Evolutionary conservation across 2,797 vertebrate genomes (phyloP).

Genomic region (Todus mexicanus): DNA sequence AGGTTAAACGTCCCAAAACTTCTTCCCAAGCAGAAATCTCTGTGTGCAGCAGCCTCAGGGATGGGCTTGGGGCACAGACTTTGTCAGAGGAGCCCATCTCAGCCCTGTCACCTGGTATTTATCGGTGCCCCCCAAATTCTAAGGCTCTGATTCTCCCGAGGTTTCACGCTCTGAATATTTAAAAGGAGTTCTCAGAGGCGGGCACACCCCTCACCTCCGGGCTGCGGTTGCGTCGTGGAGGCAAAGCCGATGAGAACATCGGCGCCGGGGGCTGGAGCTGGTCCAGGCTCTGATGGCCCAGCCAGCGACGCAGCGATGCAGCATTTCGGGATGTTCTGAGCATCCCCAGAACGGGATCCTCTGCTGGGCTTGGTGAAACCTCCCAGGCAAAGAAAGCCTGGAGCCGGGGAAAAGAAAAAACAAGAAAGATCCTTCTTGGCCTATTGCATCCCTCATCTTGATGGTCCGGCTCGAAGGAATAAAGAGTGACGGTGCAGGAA

Average conservation of each 20-base stretch:
- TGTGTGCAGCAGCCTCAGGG: background rate
- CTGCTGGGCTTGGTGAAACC: background rate
- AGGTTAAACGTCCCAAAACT: background rate
- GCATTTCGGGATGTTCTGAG: background rate
- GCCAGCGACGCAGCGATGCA: background rate
- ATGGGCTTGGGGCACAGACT: background rate
- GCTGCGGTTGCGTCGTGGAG: background rate
- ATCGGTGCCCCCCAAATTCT: background rate
- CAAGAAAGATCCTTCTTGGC: background rate
- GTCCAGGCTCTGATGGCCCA: background rate
- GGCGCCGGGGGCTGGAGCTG: background rate
- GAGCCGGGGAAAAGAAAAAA: background rate
- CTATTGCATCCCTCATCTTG: background rate
- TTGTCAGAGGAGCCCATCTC: background rate
- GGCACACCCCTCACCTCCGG: background rate
- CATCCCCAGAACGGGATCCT: accelerated
- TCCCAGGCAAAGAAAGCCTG: background rate
- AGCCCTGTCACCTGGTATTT: background rate
- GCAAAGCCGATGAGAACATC: background rate
- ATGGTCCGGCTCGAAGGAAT: background rate
- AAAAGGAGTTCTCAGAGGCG: background rate
- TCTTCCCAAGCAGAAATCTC: background rate
- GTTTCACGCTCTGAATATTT: background rate
- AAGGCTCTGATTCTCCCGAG: background rate
- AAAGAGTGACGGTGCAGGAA: background rate